Evolutionary conservation across 2,888 invertebrate genomes (phyloP), one percentile per base, ranked within the genome.

Genomic region (Microdon myrmicae): DNA sequence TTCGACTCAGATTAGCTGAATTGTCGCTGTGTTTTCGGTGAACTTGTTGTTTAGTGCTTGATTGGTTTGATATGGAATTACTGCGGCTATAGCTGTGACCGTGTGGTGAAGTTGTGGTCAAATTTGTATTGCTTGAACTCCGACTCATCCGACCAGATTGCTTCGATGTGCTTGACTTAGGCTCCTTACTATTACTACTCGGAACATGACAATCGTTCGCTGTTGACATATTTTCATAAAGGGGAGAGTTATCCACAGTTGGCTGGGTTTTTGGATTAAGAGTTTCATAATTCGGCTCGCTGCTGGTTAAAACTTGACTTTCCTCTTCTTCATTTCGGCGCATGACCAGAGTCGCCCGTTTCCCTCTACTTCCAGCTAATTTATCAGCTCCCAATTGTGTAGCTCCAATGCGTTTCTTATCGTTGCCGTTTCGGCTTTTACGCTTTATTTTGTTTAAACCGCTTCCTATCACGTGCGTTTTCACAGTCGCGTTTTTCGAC

Each of bases 251-350:
- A 41, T 70, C 72, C 64, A 70, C 47, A 38, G 68, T 19, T 38
- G 59, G 29, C 3, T 56, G 58, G 6, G 51, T 45, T 10, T 73
- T 73, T 8, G 74, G 73, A 67, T 78, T 79, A 0, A 80, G 66
- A 3, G 80, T 80, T 70, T 80, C 80, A 48, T 79, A 79, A 67
- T 75, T 77, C 8, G 79, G 79, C 59, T 80, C 80, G 41, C 73
- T 74, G 16, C 75, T 69, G 5, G 77, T 77, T 22, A 79, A 70
- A 13, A 75, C 74, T 69, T 74, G 73, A 69, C 75, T 75, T 60
- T 78, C 75, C 48, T 77, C 76, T 53, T 74, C 72, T 31, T 74
- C 69, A 39, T 67, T 73, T 37, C 72, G 72, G 8, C 73, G 73
- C 7, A 79, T 58, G 17, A 80, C 58, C 23, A 80, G 56, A 2